These are phyloP conservation scores for Caenorhabditis sp. DNA, from an alignment of 2,888 invertebrate species.

Conservation along the genomic window DNA sequence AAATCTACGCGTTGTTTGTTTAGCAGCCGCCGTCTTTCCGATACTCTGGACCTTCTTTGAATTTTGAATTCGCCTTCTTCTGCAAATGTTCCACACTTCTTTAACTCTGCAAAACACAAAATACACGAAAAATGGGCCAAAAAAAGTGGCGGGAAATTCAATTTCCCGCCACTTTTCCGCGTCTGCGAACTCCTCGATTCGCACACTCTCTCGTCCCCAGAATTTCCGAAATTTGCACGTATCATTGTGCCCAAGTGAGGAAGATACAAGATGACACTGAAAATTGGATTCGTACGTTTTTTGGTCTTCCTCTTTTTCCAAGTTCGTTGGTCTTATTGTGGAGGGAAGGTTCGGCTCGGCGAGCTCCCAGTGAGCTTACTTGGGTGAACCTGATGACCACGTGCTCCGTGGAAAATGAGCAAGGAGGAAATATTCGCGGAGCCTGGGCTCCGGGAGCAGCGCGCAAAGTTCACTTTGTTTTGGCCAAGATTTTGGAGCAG, in stretches of 20 bases:
- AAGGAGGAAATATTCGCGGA: no score
- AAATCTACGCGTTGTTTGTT: not conserved
- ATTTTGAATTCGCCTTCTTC: not conserved
- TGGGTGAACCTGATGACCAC: no score
- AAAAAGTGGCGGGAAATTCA: slow-evolving; percentile 34
- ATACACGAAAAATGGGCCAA: not conserved
- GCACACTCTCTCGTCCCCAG: not conserved
- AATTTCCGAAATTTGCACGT: slow-evolving; percentile 36
- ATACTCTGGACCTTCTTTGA: not conserved
- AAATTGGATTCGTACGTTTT: slow-evolving; percentile 47
- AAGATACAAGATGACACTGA: not conserved
- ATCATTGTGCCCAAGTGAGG: slow-evolving; percentile 5
- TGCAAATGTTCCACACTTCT: not conserved
- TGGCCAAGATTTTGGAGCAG: slow-evolving; percentile 6
- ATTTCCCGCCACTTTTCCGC: slow-evolving; percentile 51
- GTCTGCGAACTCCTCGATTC: slow-evolving; percentile 7
- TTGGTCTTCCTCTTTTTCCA: not conserved
- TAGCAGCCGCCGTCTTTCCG: not conserved
- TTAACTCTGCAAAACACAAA: slow-evolving; percentile 21
- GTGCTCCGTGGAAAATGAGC: no score
- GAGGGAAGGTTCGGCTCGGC: not conserved
- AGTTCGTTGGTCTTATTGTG: not conserved
- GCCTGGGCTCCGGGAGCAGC: not conserved
- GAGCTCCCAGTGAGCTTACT: slow-evolving; percentile 1
- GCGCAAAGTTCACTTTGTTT: slow-evolving; percentile 43